A percentile compares a stretch with the other conserved stretches of the same genome.
Evolutionary conservation across 2,888 invertebrate species (phyloP).

Genomic region (Esperia sulphurella): DNA sequence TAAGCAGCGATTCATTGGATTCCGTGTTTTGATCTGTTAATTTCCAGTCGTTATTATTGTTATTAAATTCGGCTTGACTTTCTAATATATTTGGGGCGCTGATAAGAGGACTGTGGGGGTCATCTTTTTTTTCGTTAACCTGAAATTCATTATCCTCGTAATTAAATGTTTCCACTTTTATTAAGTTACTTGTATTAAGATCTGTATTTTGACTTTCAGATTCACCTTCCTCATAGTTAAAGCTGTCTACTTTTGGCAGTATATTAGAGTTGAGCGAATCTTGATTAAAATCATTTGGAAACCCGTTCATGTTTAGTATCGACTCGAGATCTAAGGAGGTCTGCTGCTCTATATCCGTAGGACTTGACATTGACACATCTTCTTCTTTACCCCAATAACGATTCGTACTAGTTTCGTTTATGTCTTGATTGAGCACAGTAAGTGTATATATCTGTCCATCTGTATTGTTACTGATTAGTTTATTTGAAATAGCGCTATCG

Average conservation of each 20-base stretch:
- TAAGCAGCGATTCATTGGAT: constrained; percentile 86
- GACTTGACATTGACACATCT: constrained; percentile 80
- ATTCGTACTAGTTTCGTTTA: constrained; percentile 82
- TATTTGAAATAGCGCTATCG: constrained; percentile 72
- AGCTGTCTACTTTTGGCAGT: constrained; percentile 85
- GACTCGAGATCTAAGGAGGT: constrained; percentile 88
- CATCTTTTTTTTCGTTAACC: constrained; percentile 65
- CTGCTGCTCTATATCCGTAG: constrained; percentile 78
- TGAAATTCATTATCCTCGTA: constrained; percentile 65
- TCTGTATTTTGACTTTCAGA: constrained; percentile 88
- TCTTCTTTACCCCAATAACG: constrained; percentile 84
- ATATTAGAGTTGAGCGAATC: constrained; percentile 69
- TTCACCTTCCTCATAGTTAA: constrained; percentile 88
- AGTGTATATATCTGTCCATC: constrained; percentile 92
- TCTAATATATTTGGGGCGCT: constrained; percentile 76
- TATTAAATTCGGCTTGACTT: constrained; percentile 77
- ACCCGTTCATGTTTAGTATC: constrained; percentile 85
- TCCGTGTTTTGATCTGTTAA: constrained; percentile 85
- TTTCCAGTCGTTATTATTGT: constrained; percentile 92
- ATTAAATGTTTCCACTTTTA: constrained; percentile 65
- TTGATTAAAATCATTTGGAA: constrained; percentile 79
- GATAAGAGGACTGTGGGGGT: constrained; percentile 59
- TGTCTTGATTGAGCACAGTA: constrained; percentile 90
- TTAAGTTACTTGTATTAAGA: constrained; percentile 81
- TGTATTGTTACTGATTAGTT: constrained; percentile 80